Conservation (phyloP, 2,888 invertebrate genomes). For the Athetis lepigone region DNA sequence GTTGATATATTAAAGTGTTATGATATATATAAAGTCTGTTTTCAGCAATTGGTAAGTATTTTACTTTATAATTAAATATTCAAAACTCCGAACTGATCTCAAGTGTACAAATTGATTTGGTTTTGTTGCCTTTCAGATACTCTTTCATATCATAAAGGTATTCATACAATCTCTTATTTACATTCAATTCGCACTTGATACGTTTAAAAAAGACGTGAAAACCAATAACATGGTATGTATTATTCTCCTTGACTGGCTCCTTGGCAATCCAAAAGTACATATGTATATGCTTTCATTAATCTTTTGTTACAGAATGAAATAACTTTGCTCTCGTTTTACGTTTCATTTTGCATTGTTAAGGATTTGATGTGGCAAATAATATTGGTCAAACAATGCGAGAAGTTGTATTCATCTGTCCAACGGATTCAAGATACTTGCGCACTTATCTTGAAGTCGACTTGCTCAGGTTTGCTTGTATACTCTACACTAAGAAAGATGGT, state of each 20-base stretch:
- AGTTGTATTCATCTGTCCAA: conserved; percentile 19
- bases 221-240: not conserved
- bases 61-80: not conserved
- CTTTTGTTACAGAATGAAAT: conserved; percentile 2
- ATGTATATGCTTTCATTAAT: no score
- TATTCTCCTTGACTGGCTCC: no score
- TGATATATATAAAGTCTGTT: not conserved
- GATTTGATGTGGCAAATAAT: not conserved
- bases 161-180: conserved; percentile 1
- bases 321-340: not conserved
- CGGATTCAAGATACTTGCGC: conserved; percentile 11
- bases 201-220: not conserved
- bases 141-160: not conserved
- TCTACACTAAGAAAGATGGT: no score
- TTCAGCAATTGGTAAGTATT: conserved; percentile 26
- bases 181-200: conserved; percentile 19
- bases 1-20: conserved; percentile 30
- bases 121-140: conserved; percentile 11
- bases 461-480: conserved; percentile 5
- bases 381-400: conserved; percentile 12
- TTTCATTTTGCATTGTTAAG: conserved; percentile 8
- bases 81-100: no score
- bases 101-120: not conserved
- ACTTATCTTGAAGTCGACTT: not conserved
- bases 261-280: no score